Evolutionary conservation across 2,113 vertebrate species (phyloP).

Genomic region (Pheucticus melanocephalus): DNA sequence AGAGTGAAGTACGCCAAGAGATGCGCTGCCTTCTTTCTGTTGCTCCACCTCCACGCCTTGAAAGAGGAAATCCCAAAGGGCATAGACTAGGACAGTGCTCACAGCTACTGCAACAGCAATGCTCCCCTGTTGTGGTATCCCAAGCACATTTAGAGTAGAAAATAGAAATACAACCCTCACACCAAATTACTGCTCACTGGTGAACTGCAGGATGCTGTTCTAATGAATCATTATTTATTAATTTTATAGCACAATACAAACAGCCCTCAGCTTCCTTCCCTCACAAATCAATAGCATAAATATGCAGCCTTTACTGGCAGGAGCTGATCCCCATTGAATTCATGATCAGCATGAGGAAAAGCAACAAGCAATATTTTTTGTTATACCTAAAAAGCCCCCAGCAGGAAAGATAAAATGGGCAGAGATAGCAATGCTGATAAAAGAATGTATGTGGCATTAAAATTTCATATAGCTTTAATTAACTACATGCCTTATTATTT

Average conservation of each 20-base stretch:
- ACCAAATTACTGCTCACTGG: background rate
- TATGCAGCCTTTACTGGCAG: slow-evolving; percentile 34
- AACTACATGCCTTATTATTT: background rate
- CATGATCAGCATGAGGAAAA: slow-evolving; percentile 8
- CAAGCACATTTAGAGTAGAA: background rate
- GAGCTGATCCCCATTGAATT: slow-evolving; percentile 14
- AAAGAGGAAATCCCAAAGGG: background rate
- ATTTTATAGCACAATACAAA: slow-evolving; percentile 24
- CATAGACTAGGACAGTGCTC: background rate
- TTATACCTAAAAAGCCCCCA: background rate
- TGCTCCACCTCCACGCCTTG: background rate
- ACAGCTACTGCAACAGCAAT: background rate
- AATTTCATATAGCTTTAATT: background rate
- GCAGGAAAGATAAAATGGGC: background rate
- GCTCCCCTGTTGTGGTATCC: background rate
- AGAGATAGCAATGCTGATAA: background rate
- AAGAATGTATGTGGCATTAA: background rate
- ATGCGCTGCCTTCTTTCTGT: accelerated
- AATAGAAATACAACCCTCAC: background rate
- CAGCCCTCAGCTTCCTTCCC: slow-evolving; percentile 22
- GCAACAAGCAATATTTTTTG: background rate
- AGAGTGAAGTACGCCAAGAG: background rate
- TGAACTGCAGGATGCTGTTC: background rate
- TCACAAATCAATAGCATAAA: slow-evolving; percentile 44
- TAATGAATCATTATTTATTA: slow-evolving; percentile 58